phyloP scores from a whole-genome alignment of 2,888 invertebrate species.

The Nasonovia ribisnigri region DNA sequence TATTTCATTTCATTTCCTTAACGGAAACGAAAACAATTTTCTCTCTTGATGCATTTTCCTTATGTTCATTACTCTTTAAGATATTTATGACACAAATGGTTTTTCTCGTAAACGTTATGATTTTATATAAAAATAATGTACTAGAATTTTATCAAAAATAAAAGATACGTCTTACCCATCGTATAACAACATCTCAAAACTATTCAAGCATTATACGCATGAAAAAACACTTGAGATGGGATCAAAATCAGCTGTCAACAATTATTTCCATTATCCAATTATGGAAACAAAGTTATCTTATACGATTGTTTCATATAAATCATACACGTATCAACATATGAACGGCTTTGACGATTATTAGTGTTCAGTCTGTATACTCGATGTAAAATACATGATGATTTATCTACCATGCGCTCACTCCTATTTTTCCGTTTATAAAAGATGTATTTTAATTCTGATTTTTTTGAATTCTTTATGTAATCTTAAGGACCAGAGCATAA shows the following conservation, averaged over 20 bases:
- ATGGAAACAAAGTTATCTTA: neutral
- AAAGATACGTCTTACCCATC: neutral
- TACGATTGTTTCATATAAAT: neutral
- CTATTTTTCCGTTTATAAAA: neutral
- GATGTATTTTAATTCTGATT: neutral
- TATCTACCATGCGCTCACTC: neutral
- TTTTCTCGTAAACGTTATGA: slow-evolving; percentile 32
- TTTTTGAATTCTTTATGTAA: neutral
- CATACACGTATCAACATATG: neutral
- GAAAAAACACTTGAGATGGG: neutral
- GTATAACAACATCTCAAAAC: neutral
- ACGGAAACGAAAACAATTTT: slow-evolving; percentile 25
- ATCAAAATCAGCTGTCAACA: neutral
- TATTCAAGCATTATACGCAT: neutral
- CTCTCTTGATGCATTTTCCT: neutral
- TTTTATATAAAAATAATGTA: slow-evolving; percentile 1
- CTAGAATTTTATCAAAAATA: neutral
- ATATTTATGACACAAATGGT: slow-evolving; percentile 36
- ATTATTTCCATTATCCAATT: neutral
- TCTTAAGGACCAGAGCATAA: neutral
- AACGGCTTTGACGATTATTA: neutral
- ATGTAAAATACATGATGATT: neutral
- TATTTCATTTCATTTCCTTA: slow-evolving; percentile 43
- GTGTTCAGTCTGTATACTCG: neutral
- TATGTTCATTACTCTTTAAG: slow-evolving; percentile 30